Conservation (phyloP, 2,888 invertebrate species). For the Steinernema scapterisci region DNA sequence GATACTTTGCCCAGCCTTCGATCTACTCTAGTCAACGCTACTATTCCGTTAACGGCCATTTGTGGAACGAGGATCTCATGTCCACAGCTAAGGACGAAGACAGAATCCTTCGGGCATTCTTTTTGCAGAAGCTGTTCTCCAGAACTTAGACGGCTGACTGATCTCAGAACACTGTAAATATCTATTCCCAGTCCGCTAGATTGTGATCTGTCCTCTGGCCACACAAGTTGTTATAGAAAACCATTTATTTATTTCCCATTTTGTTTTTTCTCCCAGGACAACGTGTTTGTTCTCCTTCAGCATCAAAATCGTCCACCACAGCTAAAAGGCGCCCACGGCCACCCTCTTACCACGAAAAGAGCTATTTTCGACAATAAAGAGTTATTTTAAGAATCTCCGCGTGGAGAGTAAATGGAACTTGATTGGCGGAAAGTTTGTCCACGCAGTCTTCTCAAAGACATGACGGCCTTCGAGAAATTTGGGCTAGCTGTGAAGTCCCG, state of each 20-base stretch:
- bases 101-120: background rate
- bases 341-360: conserved; percentile 1
- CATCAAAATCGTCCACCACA: background rate
- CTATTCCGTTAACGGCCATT: background rate
- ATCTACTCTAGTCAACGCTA: background rate
- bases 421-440: too few species aligned
- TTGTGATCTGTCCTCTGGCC: background rate
- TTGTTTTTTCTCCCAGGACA: background rate
- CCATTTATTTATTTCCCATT: conserved; percentile 11
- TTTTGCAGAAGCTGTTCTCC: background rate
- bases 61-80: background rate
- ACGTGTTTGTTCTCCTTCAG: background rate
- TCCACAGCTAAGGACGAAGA: background rate
- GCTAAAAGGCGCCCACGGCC: background rate
- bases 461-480: too few species aligned
- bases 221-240: conserved; percentile 6
- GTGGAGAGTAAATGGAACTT: background rate
- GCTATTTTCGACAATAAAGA: conserved; percentile 25
- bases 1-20: background rate
- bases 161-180: background rate
- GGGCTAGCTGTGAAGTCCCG: too few species aligned
- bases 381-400: background rate
- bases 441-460: too few species aligned
- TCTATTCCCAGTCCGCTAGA: background rate
- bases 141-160: background rate